Evolutionary conservation across 2,888 invertebrate genomes (phyloP), one percentile per base, ranked within the genome.

Genomic region (Fissipunctia ypsillon): DNA sequence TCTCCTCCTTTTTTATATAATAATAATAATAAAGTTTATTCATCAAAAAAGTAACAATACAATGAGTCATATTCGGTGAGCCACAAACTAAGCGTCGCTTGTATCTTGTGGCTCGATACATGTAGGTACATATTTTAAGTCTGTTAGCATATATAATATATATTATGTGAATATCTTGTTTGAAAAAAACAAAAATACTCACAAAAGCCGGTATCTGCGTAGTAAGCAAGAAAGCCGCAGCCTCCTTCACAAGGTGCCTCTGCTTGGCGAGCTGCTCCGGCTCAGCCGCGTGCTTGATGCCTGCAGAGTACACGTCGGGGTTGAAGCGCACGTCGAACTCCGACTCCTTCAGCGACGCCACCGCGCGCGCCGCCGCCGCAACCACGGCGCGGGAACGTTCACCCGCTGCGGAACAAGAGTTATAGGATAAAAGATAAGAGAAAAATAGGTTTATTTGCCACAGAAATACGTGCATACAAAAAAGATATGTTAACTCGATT

Each of bases 271-370:
- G 95, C 54, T 97, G 97, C 87, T 97, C 97, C 73, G 97, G 96
- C 84, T 97, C 93, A 90, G 97, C 97, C 31, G 97, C 96, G 95
- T 99, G 99, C 73, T 97, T 97, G 77, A 99, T 99, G 69, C 99
- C 99, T 1, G 98, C 98, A 16, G 99, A 99, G 95, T 98, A 99
- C 79, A 99, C 99, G 95, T 99, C 99, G 0, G 99, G 99, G 96
- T 99, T 99, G 96, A 99, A 99, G 79, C 99, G 97, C 83, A 99
- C 98, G 93, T 99, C 99, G 94, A 99, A 99, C 94, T 99, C 99
- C 0, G 98, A 98, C 86, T 99, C 99, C 93, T 99, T 98, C 10
- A 99, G 97, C 0, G 99, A 99, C 0, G 99, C 99, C 7, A 99
- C 99, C 38, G 99, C 98, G 12, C 97, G 96, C 12, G 99, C 98